Base-by-base conservation (phyloP, 1,140 invertebrate genomes). In the Listronotus bonariensis region DNA sequence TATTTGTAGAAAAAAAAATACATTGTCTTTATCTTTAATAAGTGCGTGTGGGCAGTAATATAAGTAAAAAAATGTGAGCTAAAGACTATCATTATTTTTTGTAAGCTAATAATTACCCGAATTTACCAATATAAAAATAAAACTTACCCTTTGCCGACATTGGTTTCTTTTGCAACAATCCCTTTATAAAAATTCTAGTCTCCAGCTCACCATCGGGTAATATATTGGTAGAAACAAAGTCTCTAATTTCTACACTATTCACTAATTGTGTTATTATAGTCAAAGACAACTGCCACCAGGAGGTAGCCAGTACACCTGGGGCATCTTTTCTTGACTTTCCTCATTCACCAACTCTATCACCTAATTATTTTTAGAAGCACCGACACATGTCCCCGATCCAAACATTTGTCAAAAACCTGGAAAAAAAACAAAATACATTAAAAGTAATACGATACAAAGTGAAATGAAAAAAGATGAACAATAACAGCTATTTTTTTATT, bases 181-280 rank as follows among this genome's bases (percentile, higher is more conserved):
- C 85, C 85, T 55, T 84, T 82, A 64, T 77, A 86, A 72, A 83
- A 18, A 89, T 79, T 15, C 86, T 75, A 1, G 81, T 82, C 74
- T 88, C 87, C 41, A 82, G 75, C 65, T 89, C 87, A 15, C 87
- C 87, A 71, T 89, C 87, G 26, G 80, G 68, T 7, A 89, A 75
- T 34, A 75, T 75, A 58, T 87, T 86, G 2, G 78, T 82, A 68
- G 83, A 81, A 51, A 87, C 75, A 73, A 87, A 87, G 76, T 87
- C 83, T 42, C 78, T 75, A 18, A 81, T 76, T 56, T 80, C 78
- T 42, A 56, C 51, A 43, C 56, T 56, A 20, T 52, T 40, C 55
- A 53, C 49, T 7, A 55, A 12, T 12, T 55, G 20, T 34, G 41
- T 45, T 54, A 65, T 18, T 42, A 55, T 10, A 43, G 41, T 38